Evolutionary conservation across 2,888 invertebrate genomes (phyloP), one percentile per base, ranked within the genome.

Genomic region (Catocala sponsa): DNA sequence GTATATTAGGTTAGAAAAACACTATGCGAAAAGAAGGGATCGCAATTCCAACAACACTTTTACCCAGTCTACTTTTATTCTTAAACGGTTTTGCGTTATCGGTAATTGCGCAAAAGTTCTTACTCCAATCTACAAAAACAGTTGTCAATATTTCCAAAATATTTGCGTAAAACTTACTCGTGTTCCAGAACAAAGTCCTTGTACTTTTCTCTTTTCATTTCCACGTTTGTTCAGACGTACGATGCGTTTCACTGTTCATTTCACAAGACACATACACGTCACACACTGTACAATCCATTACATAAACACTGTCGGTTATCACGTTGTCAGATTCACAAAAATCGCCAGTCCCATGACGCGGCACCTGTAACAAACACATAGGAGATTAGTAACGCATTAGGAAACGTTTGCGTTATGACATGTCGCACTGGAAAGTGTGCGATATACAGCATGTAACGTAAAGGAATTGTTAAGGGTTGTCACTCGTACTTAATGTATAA

Each of bases 191-290:
- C 79, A 72, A 77, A 81, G 79, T 78, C 83, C 91, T 92, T 94
- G 82, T 93, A 93, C 89, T 94, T 94, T 94, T 93, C 94, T 88
- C 92, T 94, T 94, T 94, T 93, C 94, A 94, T 94, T 88, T 92
- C 94, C 90, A 89, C 87, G 85, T 83, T 85, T 83, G 76, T 78
- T 72, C 70, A 82, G 76, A 63, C 78, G 82, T 74, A 74, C 73
- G 71, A 63, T 70, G 78, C 79, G 81, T 84, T 85, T 82, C 87
- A 90, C 89, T 84, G 85, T 83, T 84, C 88, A 88, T 91, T 84
- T 86, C 89, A 91, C 89, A 86, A 85, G 78, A 63, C 76, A 70
- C 69, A 65, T 60, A 61, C 80, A 74, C 74, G 55, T 66, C 72
- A 75, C 79, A 73, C 77, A 78, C 72, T 66, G 67, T 74, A 75